Conservation (phyloP, 2,797 vertebrate genomes). For the Discoglossus pictus region DNA sequence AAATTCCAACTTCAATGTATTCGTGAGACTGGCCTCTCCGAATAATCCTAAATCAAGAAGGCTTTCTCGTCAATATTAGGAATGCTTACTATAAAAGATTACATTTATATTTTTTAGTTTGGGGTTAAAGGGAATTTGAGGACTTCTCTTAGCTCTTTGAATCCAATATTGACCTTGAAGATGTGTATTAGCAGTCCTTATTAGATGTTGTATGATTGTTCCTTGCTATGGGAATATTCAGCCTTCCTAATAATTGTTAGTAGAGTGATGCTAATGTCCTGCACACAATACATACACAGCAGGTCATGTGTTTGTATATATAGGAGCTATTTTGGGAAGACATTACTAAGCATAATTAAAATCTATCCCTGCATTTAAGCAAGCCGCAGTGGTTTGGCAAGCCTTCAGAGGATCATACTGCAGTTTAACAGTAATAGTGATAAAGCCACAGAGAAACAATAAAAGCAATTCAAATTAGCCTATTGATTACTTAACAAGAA, state of each 20-base stretch:
- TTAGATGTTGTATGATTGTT: too few relatives aligned
- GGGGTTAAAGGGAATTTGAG: too few relatives aligned
- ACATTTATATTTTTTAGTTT: too few relatives aligned
- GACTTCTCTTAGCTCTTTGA: too few relatives aligned
- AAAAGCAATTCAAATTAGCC: slow-evolving; percentile 57
- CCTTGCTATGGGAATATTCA: slow-evolving; percentile 51
- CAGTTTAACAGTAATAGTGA: slow-evolving; percentile 67
- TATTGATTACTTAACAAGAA: slow-evolving; percentile 60
- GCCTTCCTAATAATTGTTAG: slow-evolving; percentile 60
- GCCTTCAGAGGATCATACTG: slow-evolving; percentile 68
- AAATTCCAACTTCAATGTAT: too few relatives aligned
- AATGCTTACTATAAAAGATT: too few relatives aligned
- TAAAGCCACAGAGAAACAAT: slow-evolving; percentile 62
- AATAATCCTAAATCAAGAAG: too few relatives aligned
- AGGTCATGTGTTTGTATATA: slow-evolving; percentile 66
- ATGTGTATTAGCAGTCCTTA: too few relatives aligned
- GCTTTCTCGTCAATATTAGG: too few relatives aligned
- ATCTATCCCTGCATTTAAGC: slow-evolving; percentile 67
- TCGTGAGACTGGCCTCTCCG: too few relatives aligned
- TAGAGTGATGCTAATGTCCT: slow-evolving; percentile 61
- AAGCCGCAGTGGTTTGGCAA: slow-evolving; percentile 72
- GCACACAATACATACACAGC: slow-evolving; percentile 54
- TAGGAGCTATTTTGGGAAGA: slow-evolving; percentile 67
- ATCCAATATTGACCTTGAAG: too few relatives aligned
- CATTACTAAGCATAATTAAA: slow-evolving; percentile 71